Evolutionary conservation across 2,888 invertebrate species (phyloP).

Genomic region (Sicus ferrugineus): DNA sequence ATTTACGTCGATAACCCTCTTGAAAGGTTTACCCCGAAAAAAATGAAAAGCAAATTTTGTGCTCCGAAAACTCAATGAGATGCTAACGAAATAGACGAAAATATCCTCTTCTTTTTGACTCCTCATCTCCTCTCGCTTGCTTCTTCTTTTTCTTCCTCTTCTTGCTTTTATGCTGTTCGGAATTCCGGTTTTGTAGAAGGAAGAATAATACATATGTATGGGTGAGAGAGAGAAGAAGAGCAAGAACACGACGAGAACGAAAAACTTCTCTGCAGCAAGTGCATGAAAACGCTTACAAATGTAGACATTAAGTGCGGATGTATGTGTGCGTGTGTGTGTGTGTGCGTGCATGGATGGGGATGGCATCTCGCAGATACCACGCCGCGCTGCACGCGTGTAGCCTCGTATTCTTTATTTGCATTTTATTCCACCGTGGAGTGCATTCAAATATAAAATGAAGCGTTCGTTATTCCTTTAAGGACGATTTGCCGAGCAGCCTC

Average conservation of each 20-base stretch:
- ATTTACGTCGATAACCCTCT: constrained; percentile 18
- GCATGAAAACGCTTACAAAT: constrained; percentile 21
- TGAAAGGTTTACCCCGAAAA: constrained; percentile 19
- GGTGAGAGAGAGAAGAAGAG: neutral
- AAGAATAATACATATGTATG: neutral
- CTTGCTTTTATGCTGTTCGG: neutral
- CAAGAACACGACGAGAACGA: neutral
- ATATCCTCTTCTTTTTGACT: neutral
- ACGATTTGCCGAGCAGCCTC: neutral
- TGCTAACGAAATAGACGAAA: neutral
- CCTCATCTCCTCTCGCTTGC: neutral
- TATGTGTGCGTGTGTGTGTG: constrained; percentile 4
- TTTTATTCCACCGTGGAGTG: constrained; percentile 32
- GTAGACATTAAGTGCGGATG: constrained; percentile 8
- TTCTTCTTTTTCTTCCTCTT: neutral
- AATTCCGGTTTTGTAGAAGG: neutral
- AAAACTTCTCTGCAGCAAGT: neutral
- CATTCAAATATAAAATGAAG: constrained; percentile 40
- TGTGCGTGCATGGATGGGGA: constrained; percentile 10
- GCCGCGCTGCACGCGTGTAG: neutral
- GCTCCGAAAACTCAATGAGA: neutral
- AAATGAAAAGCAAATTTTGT: neutral
- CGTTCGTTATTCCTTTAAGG: constrained; percentile 36
- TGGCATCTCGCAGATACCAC: constrained; percentile 13
- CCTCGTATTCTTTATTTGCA: constrained; percentile 28